Evolutionary conservation across 2,797 vertebrate species (phyloP).

Genomic region (Paguma larvata): DNA sequence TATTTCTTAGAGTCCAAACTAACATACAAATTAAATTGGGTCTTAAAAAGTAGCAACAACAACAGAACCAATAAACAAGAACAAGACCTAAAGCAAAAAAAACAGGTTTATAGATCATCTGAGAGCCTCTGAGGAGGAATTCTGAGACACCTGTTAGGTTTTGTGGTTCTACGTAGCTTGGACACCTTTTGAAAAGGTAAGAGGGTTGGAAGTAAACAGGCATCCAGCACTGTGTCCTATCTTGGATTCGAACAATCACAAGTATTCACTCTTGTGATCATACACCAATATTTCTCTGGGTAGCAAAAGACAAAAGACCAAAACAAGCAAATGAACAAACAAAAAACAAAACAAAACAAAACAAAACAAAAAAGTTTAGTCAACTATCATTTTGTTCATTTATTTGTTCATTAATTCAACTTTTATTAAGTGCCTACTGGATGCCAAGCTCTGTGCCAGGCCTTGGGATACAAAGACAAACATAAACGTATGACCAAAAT

Average conservation of each 20-base stretch:
- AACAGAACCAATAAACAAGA: neutral
- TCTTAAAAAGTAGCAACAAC: constrained; percentile 29
- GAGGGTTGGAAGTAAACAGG: neutral
- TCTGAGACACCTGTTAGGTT: neutral
- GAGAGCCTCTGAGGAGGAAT: constrained; percentile 19
- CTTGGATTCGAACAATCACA: neutral
- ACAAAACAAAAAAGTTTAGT: neutral
- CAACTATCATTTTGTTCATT: neutral
- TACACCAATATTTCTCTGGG: neutral
- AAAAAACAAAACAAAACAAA: neutral
- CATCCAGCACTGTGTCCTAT: neutral
- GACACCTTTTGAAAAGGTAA: neutral
- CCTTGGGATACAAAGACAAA: neutral
- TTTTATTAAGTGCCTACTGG: neutral
- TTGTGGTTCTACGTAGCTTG: neutral
- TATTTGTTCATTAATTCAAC: neutral
- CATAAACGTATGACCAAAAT: neutral
- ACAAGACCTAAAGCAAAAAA: neutral
- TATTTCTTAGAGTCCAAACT: constrained; percentile 28
- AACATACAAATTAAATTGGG: neutral
- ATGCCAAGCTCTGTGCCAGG: neutral
- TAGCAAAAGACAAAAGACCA: neutral
- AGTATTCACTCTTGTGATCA: neutral
- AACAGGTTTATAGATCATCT: neutral
- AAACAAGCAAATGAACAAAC: no score